These are phyloP conservation scores for Panthera tigris DNA, from an alignment of 2,113 vertebrate genomes.

Conservation along the genomic window DNA sequence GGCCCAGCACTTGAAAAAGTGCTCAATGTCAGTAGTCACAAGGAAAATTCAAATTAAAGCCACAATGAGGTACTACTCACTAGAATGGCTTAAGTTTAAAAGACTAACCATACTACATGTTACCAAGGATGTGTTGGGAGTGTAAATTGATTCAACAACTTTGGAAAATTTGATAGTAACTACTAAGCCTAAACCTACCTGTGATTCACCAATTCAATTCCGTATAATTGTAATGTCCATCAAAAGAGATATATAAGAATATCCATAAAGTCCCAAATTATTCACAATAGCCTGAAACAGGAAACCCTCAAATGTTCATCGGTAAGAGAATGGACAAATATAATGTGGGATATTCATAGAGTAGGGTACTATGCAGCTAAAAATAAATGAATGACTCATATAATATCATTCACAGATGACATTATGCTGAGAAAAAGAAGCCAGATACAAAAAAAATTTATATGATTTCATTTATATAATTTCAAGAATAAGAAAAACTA, in stretches of 20 bases:
- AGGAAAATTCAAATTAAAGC: constrained; percentile 30
- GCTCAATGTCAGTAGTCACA: background rate
- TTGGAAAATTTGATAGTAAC: background rate
- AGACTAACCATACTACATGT: background rate
- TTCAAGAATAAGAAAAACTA: background rate
- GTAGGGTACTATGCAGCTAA: background rate
- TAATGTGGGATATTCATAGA: background rate
- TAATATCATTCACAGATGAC: background rate
- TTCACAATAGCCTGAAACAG: background rate
- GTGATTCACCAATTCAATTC: background rate
- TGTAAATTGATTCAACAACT: background rate
- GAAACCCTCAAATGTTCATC: background rate
- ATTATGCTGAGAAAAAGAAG: constrained; percentile 14
- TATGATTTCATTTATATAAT: background rate
- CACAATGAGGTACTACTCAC: background rate
- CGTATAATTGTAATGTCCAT: background rate
- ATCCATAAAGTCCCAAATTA: background rate
- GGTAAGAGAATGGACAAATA: background rate
- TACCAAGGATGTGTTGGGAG: background rate
- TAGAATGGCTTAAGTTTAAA: constrained; percentile 6
- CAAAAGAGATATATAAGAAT: background rate
- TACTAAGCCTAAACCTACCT: background rate
- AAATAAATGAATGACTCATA: background rate
- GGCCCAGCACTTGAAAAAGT: background rate
- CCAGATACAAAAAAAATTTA: background rate